These are phyloP conservation scores for Stichopus chloronotus DNA, from an alignment of 35 echinoderm and acorn worm genomes.

Conservation along the genomic window DNA sequence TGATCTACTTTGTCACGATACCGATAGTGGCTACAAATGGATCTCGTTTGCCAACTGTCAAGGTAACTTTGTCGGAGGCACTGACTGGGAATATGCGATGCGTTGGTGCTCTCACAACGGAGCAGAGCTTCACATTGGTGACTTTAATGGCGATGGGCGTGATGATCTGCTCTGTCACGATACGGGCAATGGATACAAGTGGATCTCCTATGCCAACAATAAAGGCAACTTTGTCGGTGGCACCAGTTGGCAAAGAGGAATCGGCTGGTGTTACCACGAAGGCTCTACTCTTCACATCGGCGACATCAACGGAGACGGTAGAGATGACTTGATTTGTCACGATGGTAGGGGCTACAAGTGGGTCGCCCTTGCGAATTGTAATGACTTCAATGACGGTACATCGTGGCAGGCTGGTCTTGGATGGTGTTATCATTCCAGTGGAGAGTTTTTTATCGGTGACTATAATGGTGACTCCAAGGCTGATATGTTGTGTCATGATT, in stretches of 20 bases:
- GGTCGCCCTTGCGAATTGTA: not conserved
- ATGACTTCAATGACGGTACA: not conserved
- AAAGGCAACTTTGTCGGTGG: not conserved
- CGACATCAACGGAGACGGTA: not conserved
- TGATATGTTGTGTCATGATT: slow-evolving; percentile 47
- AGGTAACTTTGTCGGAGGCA: not conserved
- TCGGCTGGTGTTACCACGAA: not conserved
- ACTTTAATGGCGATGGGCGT: slow-evolving; percentile 19
- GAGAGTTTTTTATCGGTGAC: slow-evolving; percentile 1
- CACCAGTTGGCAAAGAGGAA: not conserved
- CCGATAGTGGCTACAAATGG: not conserved
- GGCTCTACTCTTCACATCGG: not conserved
- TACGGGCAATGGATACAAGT: not conserved
- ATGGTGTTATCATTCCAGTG: slow-evolving; percentile 4
- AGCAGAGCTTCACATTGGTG: not conserved
- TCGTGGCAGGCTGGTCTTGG: slow-evolving; percentile 1
- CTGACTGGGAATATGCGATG: not conserved
- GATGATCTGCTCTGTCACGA: slow-evolving; percentile 43
- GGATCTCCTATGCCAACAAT: slow-evolving; percentile 27
- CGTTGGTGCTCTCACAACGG: not conserved
- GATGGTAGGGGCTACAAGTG: slow-evolving; percentile 4
- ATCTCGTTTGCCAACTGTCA: slow-evolving; percentile 9
- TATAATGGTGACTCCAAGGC: slow-evolving; percentile 8
- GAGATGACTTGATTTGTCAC: slow-evolving; percentile 5
- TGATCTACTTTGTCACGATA: slow-evolving; percentile 42